Evolutionary conservation across 2,113 vertebrate genomes (phyloP).

Genomic region (Bubo bubo): DNA sequence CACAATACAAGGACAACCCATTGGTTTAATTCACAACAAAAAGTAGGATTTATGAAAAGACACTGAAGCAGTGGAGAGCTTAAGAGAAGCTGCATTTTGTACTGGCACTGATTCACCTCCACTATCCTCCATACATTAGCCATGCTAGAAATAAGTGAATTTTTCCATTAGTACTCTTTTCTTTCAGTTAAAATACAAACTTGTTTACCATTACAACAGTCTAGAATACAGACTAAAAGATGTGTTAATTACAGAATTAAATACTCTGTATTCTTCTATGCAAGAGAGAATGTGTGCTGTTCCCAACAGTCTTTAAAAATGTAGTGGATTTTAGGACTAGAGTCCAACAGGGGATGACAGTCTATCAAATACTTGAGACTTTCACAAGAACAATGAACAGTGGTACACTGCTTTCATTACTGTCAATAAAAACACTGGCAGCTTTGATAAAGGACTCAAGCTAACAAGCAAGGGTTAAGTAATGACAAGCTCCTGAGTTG

Average conservation of each 20-base stretch:
- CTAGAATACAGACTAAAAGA: not conserved
- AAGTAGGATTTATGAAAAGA: not conserved
- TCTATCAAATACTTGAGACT: not conserved
- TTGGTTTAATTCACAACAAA: not conserved
- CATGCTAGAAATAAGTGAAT: not conserved
- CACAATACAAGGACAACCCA: not conserved
- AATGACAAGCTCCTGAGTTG: not conserved
- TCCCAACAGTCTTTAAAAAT: not conserved
- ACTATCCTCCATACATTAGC: not conserved
- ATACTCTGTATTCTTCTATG: not conserved
- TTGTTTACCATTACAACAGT: not conserved
- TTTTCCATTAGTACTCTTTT: not conserved
- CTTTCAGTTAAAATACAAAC: not conserved
- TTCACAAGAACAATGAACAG: not conserved
- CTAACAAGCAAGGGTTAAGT: not conserved
- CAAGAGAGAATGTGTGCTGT: rapidly evolving
- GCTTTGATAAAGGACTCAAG: not conserved
- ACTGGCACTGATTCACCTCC: not conserved
- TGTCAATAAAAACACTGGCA: not conserved
- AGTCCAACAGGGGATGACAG: not conserved
- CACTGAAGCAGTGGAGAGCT: not conserved
- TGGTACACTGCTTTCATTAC: rapidly evolving
- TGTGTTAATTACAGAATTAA: not conserved
- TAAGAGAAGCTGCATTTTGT: not conserved
- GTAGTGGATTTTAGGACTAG: not conserved